Evolutionary conservation across 2,797 vertebrate species (phyloP).

Genomic region (Peromyscus aztecus): DNA sequence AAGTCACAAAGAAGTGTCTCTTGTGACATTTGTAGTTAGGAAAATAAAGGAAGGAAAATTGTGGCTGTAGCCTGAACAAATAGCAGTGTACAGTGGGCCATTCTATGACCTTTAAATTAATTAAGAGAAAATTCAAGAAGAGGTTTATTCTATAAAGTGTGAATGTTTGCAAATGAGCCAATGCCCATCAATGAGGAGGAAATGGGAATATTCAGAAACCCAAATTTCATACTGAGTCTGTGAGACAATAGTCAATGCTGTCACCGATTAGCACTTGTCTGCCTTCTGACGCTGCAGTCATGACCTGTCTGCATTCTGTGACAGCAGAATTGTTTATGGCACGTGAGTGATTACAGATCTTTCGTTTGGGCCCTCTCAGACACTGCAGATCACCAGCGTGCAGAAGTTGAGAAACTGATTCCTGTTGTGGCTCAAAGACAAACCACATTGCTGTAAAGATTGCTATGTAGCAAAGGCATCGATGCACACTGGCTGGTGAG

Average conservation of each 20-base stretch:
- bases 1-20: too few species aligned
- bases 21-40: too few species aligned
- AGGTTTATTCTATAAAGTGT: background rate
- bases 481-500: too few species aligned
- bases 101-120: background rate
- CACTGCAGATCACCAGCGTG: too few species aligned
- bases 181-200: accelerated
- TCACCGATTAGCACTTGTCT: too few species aligned
- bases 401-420: background rate
- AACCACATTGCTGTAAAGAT: background rate
- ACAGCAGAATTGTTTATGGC: background rate
- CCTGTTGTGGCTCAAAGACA: background rate
- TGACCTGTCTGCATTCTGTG: background rate
- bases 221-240: background rate
- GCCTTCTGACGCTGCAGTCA: background rate
- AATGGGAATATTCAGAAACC: background rate
- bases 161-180: background rate
- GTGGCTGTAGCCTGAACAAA: background rate
- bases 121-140: background rate
- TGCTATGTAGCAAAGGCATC: background rate
- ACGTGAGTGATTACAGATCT: background rate
- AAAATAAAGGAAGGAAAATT: background rate
- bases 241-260: background rate
- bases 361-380: background rate
- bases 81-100: background rate